A percentile compares a stretch with the other conserved stretches of the same genome.
phyloP scores from a whole-genome alignment of 2,113 vertebrate species.

The Phalacrocorax aristotelis region DNA sequence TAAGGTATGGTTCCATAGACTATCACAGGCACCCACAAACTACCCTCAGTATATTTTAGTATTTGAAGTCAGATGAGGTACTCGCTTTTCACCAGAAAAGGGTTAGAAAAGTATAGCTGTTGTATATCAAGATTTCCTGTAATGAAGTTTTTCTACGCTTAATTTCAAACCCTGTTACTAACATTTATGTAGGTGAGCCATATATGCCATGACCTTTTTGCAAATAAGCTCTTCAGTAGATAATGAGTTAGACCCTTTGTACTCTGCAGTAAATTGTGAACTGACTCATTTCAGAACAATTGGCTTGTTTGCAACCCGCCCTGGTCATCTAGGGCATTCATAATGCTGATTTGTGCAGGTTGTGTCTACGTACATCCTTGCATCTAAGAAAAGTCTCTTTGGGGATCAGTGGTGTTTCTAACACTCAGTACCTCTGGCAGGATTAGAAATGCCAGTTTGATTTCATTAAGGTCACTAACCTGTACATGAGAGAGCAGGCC shows the following conservation, averaged over 20 bases:
- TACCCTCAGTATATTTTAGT: neutral
- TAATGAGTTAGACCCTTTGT: neutral
- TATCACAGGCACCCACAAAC: neutral
- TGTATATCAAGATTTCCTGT: neutral
- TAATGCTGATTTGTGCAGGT: neutral
- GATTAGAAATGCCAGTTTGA: neutral
- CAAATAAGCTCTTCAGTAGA: neutral
- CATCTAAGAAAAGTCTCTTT: neutral
- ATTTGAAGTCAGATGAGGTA: neutral
- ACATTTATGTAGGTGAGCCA: neutral
- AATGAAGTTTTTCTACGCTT: neutral
- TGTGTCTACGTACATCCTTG: neutral
- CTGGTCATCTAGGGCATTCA: neutral
- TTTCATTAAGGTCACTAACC: neutral
- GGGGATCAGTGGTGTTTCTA: neutral
- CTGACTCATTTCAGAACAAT: neutral
- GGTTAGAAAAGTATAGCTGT: neutral
- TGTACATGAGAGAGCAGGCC: neutral
- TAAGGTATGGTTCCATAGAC: neutral
- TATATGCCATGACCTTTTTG: neutral
- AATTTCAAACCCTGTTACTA: neutral
- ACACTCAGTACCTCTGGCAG: neutral
- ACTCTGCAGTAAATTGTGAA: neutral
- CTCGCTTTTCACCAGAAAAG: neutral
- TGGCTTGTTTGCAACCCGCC: neutral